Evolutionary conservation across 2,888 invertebrate species (phyloP).

Genomic region (Coelinius sp.): DNA sequence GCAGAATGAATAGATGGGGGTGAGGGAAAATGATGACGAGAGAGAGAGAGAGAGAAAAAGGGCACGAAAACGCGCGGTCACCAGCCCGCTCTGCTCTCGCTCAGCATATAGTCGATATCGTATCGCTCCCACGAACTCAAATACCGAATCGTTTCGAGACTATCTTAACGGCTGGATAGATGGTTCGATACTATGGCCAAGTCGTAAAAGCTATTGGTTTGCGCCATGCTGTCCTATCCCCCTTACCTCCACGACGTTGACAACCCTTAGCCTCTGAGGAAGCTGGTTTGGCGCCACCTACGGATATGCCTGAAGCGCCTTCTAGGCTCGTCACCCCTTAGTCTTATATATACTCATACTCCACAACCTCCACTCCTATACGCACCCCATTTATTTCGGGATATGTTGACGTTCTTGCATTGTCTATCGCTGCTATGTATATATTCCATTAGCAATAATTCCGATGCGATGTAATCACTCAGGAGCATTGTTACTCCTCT

Average conservation of each 20-base stretch:
- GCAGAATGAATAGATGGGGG: constrained; percentile 35
- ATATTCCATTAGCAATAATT: constrained; percentile 46
- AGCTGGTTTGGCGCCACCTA: constrained; percentile 61
- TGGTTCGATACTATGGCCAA: constrained; percentile 71
- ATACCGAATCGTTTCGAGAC: constrained; percentile 71
- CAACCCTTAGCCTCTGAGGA: constrained; percentile 53
- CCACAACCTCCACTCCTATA: constrained; percentile 47
- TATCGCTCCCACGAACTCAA: constrained; percentile 70
- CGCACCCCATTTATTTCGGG: constrained; percentile 59
- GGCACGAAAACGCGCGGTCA: constrained; percentile 60
- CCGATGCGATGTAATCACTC: constrained; percentile 13
- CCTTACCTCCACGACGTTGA: constrained; percentile 44
- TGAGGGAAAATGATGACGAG: constrained; percentile 34
- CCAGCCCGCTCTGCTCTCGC: constrained; percentile 41
- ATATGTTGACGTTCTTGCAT: constrained; percentile 32
- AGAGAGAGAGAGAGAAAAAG: constrained; percentile 53
- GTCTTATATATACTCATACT: constrained; percentile 24
- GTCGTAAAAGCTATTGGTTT: constrained; percentile 71
- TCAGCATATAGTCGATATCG: constrained; percentile 67
- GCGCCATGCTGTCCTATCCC: constrained; percentile 53
- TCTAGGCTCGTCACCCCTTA: constrained; percentile 32
- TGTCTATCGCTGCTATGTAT: background rate
- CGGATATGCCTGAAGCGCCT: constrained; percentile 34
- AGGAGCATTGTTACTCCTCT: constrained; percentile 52
- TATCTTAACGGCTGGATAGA: constrained; percentile 71